phyloP scores from a whole-genome alignment of 2,888 invertebrate genomes.

The Parnassius apollo region DNA sequence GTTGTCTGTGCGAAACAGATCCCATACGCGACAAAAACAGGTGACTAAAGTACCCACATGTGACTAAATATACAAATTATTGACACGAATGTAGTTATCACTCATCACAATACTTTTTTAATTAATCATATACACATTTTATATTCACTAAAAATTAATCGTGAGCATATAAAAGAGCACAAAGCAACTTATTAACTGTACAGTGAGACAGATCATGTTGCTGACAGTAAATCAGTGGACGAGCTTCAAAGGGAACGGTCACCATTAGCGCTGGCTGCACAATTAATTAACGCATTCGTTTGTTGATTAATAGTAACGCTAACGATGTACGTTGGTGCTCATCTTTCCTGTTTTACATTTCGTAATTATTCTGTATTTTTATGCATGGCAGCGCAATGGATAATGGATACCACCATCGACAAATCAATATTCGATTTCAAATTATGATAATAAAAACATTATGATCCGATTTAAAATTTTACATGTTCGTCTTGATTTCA shows the following conservation, averaged over 20 bases:
- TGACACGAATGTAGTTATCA: too few relatives aligned
- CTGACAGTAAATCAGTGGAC: conserved; percentile 31
- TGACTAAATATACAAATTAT: too few relatives aligned
- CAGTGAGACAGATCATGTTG: conserved; percentile 23
- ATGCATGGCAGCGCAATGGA: not conserved
- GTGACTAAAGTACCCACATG: too few relatives aligned
- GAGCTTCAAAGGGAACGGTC: conserved; percentile 19
- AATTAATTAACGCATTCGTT: conserved; percentile 25
- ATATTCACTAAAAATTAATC: not conserved
- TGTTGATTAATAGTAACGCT: conserved; percentile 26
- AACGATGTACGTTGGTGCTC: conserved; percentile 18
- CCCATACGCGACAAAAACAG: too few relatives aligned
- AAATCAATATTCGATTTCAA: too few relatives aligned
- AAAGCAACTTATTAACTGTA: conserved; percentile 6
- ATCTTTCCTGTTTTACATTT: conserved; percentile 16
- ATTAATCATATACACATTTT: too few relatives aligned
- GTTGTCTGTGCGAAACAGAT: too few relatives aligned
- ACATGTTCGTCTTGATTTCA: too few relatives aligned
- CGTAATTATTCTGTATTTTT: not conserved
- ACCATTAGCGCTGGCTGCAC: conserved; percentile 22
- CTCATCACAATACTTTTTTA: too few relatives aligned
- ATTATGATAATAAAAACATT: too few relatives aligned
- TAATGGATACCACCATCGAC: not conserved
- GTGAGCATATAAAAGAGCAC: not conserved
- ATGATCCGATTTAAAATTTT: too few relatives aligned